Percentiles rank a stretch among this genome's conserved stretches.
Conservation (phyloP, 2,797 vertebrate species). For the Argyrosomus regius region DNA sequence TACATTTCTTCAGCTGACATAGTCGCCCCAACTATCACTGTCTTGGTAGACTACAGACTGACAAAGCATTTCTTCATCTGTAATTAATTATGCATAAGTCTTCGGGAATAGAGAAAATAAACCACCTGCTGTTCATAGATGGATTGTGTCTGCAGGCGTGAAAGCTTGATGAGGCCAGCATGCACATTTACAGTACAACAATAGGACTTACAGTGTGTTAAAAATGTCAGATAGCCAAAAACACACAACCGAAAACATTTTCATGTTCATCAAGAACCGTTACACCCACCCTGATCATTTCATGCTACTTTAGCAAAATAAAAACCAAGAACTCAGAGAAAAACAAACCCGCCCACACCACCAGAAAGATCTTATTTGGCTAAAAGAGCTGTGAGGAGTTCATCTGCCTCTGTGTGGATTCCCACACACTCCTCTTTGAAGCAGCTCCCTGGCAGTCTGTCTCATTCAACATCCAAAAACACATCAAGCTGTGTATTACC, state of each 20-base stretch:
- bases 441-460: constrained; percentile 50
- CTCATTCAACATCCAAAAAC: constrained; percentile 42
- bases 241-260: not conserved
- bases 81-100: constrained; percentile 37
- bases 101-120: constrained; percentile 27
- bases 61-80: constrained; percentile 35
- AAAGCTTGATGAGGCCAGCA: constrained; percentile 34
- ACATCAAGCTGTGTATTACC: constrained; percentile 21
- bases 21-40: constrained; percentile 2
- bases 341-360: constrained; percentile 28
- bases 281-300: not conserved
- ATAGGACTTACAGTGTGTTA: not conserved
- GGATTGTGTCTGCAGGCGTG: constrained; percentile 17
- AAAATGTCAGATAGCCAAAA: not conserved
- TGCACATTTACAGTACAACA: constrained; percentile 2
- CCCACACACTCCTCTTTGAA: constrained; percentile 62
- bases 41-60: not conserved
- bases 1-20: constrained; percentile 28
- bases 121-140: constrained; percentile 18
- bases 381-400: constrained; percentile 56
- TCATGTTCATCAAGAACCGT: not conserved
- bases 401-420: constrained; percentile 59
- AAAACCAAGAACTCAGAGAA: constrained; percentile 10
- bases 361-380: constrained; percentile 37
- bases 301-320: constrained; percentile 15